Conservation (phyloP, 2,797 vertebrate genomes). For the Siniperca obscura region DNA sequence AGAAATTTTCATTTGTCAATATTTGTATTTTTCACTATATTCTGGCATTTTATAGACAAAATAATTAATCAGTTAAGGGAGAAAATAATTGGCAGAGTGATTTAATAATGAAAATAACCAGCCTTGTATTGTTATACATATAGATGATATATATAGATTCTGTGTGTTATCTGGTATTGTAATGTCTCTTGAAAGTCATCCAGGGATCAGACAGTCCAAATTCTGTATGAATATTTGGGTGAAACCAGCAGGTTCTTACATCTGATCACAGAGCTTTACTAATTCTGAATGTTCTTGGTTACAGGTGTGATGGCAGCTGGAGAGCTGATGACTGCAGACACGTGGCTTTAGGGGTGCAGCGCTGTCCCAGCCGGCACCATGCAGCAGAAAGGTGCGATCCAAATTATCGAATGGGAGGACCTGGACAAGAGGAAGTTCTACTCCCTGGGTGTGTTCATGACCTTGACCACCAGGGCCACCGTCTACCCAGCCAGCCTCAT, state of each 20-base stretch:
- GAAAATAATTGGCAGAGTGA: not conserved
- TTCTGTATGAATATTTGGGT: not conserved
- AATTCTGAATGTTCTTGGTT: not conserved
- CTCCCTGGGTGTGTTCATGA: constrained; percentile 95
- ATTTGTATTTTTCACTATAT: not conserved
- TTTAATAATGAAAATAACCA: not conserved
- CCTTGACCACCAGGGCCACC: constrained; percentile 93
- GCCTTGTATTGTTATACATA: not conserved
- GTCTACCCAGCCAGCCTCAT: constrained; percentile 97
- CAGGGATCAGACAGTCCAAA: not conserved
- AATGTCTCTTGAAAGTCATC: not conserved
- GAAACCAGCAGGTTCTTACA: not conserved
- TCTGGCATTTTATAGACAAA: not conserved
- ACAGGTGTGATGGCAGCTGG: constrained; percentile 58
- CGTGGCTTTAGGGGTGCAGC: constrained; percentile 60
- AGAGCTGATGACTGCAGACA: constrained; percentile 11
- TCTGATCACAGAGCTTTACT: constrained; percentile 1
- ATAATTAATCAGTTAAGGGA: not conserved
- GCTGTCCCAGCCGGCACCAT: constrained; percentile 60
- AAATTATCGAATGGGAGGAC: constrained; percentile 99
- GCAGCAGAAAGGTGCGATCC: constrained; percentile 91
- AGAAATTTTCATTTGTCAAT: not conserved
- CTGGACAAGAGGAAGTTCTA: constrained; percentile 99
- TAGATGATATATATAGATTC: not conserved
- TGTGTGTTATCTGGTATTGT: not conserved